phyloP scores from a whole-genome alignment of 2,113 vertebrate species.

The Sterna hirundo region DNA sequence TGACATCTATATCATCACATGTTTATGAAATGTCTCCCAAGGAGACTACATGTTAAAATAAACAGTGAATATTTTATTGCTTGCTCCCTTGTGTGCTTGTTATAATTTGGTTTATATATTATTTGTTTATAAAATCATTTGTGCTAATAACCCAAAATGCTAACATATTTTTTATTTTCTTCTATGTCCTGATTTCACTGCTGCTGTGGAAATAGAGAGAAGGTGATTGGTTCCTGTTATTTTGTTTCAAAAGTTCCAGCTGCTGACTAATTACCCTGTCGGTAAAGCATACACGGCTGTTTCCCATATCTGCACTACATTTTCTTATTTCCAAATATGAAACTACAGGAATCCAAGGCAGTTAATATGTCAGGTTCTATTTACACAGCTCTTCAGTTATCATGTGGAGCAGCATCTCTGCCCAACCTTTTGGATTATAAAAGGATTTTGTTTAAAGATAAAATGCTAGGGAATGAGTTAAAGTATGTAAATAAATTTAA shows the following conservation, averaged over 20 bases:
- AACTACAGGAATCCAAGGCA: slow-evolving; percentile 7
- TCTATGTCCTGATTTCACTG: background rate
- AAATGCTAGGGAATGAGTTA: slow-evolving; percentile 28
- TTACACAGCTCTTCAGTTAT: slow-evolving; percentile 39
- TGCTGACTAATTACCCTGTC: slow-evolving; percentile 24
- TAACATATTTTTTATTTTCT: slow-evolving; percentile 29
- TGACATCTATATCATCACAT: background rate
- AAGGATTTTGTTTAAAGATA: slow-evolving; percentile 41
- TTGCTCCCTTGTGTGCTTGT: background rate
- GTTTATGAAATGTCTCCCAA: background rate
- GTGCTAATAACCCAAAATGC: slow-evolving; percentile 2
- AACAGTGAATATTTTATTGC: slow-evolving; percentile 2
- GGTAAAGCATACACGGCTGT: slow-evolving; percentile 12
- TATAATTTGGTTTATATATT: slow-evolving; percentile 5
- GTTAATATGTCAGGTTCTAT: slow-evolving; percentile 51
- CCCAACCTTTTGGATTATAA: slow-evolving; percentile 1
- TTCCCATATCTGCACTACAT: background rate
- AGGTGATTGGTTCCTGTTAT: background rate
- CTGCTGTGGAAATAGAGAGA: background rate
- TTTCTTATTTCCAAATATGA: slow-evolving; percentile 47
- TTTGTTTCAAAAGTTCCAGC: slow-evolving; percentile 47
- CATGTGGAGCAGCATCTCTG: slow-evolving; percentile 18
- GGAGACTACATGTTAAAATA: slow-evolving; percentile 8
- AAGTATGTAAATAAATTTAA: slow-evolving; percentile 39
- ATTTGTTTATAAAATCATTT: slow-evolving; percentile 40